A percentile compares a stretch with the other conserved stretches of the same genome.
These are phyloP conservation scores for Charadrius vociferus DNA, from an alignment of 2,113 vertebrate genomes.

Conservation along the genomic window DNA sequence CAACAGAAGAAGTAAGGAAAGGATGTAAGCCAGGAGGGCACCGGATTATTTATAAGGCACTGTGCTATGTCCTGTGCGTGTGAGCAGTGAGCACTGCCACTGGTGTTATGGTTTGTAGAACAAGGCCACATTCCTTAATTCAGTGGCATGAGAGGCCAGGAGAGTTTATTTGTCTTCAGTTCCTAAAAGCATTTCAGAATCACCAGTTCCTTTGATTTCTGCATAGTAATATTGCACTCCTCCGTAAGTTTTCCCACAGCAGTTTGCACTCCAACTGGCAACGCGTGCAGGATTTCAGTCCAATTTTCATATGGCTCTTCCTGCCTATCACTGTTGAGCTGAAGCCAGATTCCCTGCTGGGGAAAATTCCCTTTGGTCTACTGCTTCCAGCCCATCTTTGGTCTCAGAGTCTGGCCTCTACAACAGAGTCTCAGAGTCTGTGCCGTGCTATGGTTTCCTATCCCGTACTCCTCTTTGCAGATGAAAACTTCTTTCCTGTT, in stretches of 20 bases:
- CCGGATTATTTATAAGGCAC: not conserved
- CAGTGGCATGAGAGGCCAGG: not conserved
- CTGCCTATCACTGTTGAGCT: not conserved
- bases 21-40: not conserved
- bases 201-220: not conserved
- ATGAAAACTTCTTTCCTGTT: not conserved
- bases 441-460: not conserved
- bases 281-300: not conserved
- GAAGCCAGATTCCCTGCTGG: not conserved
- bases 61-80: not conserved
- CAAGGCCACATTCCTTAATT: not conserved
- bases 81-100: not conserved
- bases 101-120: not conserved
- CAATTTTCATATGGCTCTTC: constrained; percentile 10
- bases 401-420: not conserved
- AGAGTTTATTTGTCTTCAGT: not conserved
- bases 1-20: not conserved
- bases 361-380: not conserved
- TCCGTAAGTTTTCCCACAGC: constrained; percentile 2
- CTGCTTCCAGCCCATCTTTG: not conserved
- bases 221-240: not conserved
- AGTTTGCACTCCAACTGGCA: constrained; percentile 42
- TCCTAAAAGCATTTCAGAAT: not conserved
- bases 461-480: not conserved
- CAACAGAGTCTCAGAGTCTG: not conserved